These are phyloP conservation scores for Leptodactylus fallax DNA, from an alignment of 2,797 vertebrate species.

Conservation along the genomic window DNA sequence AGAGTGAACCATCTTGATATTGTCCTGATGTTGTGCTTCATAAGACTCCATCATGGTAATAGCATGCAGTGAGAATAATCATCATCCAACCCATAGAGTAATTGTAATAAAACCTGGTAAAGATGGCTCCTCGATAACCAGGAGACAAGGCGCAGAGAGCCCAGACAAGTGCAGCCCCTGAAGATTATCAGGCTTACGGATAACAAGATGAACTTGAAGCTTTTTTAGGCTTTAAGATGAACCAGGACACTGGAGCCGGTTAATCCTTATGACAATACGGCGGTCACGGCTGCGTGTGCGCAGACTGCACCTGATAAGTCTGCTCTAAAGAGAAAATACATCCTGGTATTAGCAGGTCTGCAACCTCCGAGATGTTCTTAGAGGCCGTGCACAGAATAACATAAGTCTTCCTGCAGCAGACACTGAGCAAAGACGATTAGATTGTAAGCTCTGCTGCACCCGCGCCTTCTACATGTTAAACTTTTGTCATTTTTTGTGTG, in stretches of 20 bases:
- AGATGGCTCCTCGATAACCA: not conserved
- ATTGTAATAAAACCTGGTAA: not conserved
- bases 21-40: too few relatives aligned
- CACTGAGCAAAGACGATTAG: not conserved
- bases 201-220: constrained; percentile 44
- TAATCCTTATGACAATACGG: constrained; percentile 35
- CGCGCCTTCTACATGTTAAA: not conserved
- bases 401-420: too few relatives aligned
- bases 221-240: constrained; percentile 27
- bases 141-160: not conserved
- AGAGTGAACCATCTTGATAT: too few relatives aligned
- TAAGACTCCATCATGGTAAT: too few relatives aligned
- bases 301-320: constrained; percentile 20
- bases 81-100: too few relatives aligned
- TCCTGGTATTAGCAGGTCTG: constrained; percentile 1
- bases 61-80: not conserved
- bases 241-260: constrained; percentile 1
- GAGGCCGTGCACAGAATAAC: too few relatives aligned
- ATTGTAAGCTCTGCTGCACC: not conserved
- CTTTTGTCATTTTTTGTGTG: too few relatives aligned
- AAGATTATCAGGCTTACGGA: constrained; percentile 30
- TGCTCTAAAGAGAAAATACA: not conserved
- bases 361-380: not conserved
- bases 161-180: not conserved
- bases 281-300: not conserved